A percentile compares a stretch with the other conserved stretches of the same genome.
These are phyloP conservation scores for Drosophila guanche DNA, from an alignment of 1,140 invertebrate genomes.

Conservation along the genomic window DNA sequence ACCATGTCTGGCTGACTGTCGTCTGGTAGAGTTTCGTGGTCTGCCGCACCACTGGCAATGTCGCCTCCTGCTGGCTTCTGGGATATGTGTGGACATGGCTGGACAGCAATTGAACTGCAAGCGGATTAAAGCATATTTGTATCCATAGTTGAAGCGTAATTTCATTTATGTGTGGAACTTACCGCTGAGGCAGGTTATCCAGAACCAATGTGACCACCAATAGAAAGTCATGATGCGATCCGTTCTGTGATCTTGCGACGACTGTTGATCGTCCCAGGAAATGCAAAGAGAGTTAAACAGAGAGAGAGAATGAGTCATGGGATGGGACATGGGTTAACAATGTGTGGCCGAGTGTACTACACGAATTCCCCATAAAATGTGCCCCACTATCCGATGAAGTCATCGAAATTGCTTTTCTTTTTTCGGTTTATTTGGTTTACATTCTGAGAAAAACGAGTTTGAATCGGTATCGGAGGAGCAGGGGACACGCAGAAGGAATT, in stretches of 20 bases:
- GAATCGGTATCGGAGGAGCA: not conserved
- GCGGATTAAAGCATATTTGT: not conserved
- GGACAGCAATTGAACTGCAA: conserved; percentile 49
- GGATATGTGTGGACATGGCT: conserved; percentile 75
- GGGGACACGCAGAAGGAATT: conserved; percentile 6
- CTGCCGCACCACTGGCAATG: conserved; percentile 19
- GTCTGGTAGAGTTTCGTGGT: conserved; percentile 75
- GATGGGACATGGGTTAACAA: conserved; percentile 17
- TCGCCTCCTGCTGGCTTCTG: conserved; percentile 50
- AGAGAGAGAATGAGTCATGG: conserved; percentile 28
- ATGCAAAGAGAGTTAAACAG: conserved; percentile 15
- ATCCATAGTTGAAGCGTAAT: not conserved
- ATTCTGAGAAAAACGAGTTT: conserved; percentile 44
- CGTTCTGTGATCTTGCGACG: conserved; percentile 64
- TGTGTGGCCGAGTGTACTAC: conserved; percentile 5
- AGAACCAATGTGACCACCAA: conserved; percentile 90
- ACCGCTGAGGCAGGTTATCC: conserved; percentile 85
- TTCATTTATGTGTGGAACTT: not conserved
- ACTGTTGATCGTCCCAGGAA: conserved; percentile 39
- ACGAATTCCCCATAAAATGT: too few relatives aligned
- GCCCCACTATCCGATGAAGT: conserved; percentile 24
- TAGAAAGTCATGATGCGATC: conserved; percentile 87
- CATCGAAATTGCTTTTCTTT: conserved; percentile 28
- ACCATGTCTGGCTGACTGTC: conserved; percentile 61
- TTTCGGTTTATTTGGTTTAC: conserved; percentile 16